Base-by-base conservation (phyloP, 2,113 vertebrate genomes). In the Onychostruthus taczanowskii region DNA sequence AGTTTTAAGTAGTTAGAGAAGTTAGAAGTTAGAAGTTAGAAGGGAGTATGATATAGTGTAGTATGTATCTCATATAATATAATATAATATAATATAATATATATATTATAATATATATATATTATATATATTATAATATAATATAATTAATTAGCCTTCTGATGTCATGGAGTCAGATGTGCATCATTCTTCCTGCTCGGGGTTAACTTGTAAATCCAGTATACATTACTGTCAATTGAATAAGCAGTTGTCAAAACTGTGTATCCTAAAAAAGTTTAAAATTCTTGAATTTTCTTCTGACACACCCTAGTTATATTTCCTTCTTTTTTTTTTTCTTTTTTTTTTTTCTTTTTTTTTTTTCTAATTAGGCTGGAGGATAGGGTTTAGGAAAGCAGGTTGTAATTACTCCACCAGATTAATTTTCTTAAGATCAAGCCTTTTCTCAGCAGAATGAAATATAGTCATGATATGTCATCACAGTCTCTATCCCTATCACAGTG, bases 401-500 rank as follows among this genome's bases (percentile, higher is more conserved):
- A 90, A 84, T 94, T 91, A 94, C n/a, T 85, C 24, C 10, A 46
- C 33, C 44, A 67, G 58, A 95, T 82, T 95, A 94, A 80, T 93
- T 93, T 87, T 87, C 37, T 74, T 68, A 59, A 83, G 30, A 83
- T 77, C 14, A 27, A 64, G 58, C 43, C 74, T 89, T 93, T 95
- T 87, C 94, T 91, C 91, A 95, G 53, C 43, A 80, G 47, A 91
- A 94, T 85, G 70, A 96, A 94, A 94, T 87, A 94, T 41, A 91
- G 56, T 62, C 55, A 56, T 86, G 63, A 39, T 95, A 95, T 86
- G 82, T 93, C 67, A 83, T 85, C 74, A 85, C 49, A 84, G 26
- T 44, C 23, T 89, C n/a, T 69, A 84, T 62, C 89, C n/a, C 20
- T 91, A 96, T 91, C 84, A 88, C 43, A 74, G 44, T 52, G 43